Base-by-base conservation (phyloP, 2,113 vertebrate species). In the Pseudorhombus dupliciocellatus region DNA sequence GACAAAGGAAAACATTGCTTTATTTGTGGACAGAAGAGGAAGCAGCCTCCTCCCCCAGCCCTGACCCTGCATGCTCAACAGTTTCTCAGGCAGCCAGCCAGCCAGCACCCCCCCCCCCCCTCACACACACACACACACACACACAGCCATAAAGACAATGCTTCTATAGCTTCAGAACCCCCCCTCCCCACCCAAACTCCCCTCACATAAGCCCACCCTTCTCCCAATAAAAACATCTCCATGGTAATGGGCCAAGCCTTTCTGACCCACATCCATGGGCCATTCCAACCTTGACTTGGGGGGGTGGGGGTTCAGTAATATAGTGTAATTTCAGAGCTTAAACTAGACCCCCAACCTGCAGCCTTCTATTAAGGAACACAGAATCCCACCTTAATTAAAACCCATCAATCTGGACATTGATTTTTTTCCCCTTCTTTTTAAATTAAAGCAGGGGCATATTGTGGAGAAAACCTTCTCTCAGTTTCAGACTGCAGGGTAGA, bases 161-260 rank as follows among this genome's bases (percentile, higher is more conserved):
- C 76, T n/a, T 68, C 78, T 53, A 60, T 48, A 70, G 75, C 80
- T 69, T 61, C 77, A 68, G 56, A 52, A 4, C 70, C 70, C 57
- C 52, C 50, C 0, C 48, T 10, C 16, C 22, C 52, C 44, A 48
- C 44, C 58, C 48, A 62, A 68, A 74, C 52, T 73, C 77, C 81
- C 75, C 56, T 44, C 70, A 76, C 24, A 34, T 55, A 81, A 79
- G 52, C 83, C 69, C 58, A 70, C 68, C 65, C 72, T 68, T 75
- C 82, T 87, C 84, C 78, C 75, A 90, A 88, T 84, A 90, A 92
- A 87, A 89, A 80, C 80, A 75, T 93, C 88, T 72, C 91, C 90
- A 92, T 93, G 87, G 90, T 86, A 88, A 93, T 88, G 58, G 85
- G 80, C 82, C 87, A 88, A 92, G 90, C 75, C 70, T 91, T 88